A percentile compares a stretch with the other conserved stretches of the same genome.
These are phyloP conservation scores for Calliphora vicina DNA, from an alignment of 1,140 invertebrate species.

Conservation along the genomic window DNA sequence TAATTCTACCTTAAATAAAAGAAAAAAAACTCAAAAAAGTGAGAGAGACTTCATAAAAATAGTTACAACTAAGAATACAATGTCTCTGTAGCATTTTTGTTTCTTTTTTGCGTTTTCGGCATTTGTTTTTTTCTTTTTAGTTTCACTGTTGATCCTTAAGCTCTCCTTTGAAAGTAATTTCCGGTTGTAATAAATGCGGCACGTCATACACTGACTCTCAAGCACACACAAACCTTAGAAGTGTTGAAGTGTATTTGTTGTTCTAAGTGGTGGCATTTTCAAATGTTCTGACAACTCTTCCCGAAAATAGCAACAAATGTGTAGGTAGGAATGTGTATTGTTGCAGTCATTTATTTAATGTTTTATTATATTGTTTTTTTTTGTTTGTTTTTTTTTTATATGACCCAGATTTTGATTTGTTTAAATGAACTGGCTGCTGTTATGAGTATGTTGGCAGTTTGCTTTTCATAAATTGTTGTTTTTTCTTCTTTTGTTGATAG, in stretches of 20 bases:
- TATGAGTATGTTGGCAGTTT: not conserved
- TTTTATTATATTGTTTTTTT: not conserved
- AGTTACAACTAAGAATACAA: not conserved
- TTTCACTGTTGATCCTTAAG: not conserved
- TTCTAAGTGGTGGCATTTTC: not conserved
- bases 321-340: not conserved
- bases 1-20: not conserved
- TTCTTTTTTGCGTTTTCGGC: not conserved
- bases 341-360: not conserved
- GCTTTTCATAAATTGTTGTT: not conserved
- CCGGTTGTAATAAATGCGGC: conserved; percentile 1
- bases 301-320: not conserved
- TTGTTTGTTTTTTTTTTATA: not conserved
- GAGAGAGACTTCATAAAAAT: not conserved
- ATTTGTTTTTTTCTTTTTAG: not conserved
- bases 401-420: not conserved
- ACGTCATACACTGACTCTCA: too few relatives aligned
- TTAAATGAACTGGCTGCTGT: conserved; percentile 5
- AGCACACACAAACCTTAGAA: not conserved
- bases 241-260: not conserved
- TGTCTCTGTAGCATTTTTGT: not conserved
- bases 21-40: not conserved
- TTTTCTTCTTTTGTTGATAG: not conserved
- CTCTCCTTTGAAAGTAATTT: conserved; percentile 9
- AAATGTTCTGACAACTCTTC: conserved; percentile 1